Evolutionary conservation across 2,113 vertebrate genomes (phyloP).

Genomic region (Benthochromis sp.): DNA sequence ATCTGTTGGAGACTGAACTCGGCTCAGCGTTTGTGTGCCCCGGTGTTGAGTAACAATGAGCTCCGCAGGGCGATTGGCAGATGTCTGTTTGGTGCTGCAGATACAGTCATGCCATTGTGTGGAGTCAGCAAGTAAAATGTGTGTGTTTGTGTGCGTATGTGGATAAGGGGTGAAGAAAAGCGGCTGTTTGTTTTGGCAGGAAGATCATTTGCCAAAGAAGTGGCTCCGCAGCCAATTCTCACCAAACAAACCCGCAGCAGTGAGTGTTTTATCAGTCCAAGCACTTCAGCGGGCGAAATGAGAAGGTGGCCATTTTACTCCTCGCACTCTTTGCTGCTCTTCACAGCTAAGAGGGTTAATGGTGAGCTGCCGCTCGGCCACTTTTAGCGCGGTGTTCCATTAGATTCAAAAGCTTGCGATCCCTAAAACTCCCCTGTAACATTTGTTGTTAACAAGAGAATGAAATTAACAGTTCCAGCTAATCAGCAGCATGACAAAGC

Average conservation of each 20-base stretch:
- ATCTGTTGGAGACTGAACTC: conserved; percentile 11
- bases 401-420: neutral
- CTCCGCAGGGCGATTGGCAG: conserved; percentile 42
- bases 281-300: conserved; percentile 1
- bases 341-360: neutral
- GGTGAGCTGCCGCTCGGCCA: neutral
- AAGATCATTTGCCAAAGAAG: conserved; percentile 38
- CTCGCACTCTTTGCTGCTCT: neutral
- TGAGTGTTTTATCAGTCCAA: conserved; percentile 16
- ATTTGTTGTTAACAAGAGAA: neutral
- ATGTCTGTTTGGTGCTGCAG: conserved; percentile 31
- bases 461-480: conserved; percentile 12
- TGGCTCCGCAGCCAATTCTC: conserved; percentile 21
- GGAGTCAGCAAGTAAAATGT: conserved; percentile 23
- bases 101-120: conserved; percentile 39
- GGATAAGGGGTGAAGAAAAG: conserved; percentile 22
- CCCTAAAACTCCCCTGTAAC: neutral
- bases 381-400: neutral
- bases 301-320: conserved; percentile 5
- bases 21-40: conserved; percentile 8
- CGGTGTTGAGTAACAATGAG: conserved; percentile 32
- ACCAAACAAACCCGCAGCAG: conserved; percentile 35
- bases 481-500: neutral
- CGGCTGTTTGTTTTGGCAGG: conserved; percentile 43
- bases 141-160: conserved; percentile 11